Percentiles rank a stretch among this genome's conserved stretches.
Evolutionary conservation across 2,888 invertebrate species (phyloP).

Genomic region (Syrista parreyssii): DNA sequence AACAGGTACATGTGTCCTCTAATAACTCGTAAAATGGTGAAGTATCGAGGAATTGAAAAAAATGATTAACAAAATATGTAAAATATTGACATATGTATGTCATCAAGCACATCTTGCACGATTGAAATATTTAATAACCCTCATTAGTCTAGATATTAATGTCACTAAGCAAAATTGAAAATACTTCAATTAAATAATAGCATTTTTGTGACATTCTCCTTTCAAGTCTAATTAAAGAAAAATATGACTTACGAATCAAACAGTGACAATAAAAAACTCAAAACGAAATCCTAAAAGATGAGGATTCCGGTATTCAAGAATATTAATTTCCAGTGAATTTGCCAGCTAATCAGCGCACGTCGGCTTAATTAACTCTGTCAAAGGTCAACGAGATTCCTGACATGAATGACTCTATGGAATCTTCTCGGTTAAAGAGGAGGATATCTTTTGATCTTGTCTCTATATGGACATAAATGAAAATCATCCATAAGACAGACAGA

Average conservation of each 20-base stretch:
- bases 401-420: background rate
- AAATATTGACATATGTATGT: no score
- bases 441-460: background rate
- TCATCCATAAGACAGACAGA: background rate
- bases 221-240: no score
- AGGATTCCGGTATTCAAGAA: background rate
- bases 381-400: constrained; percentile 3
- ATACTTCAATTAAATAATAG: background rate
- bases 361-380: background rate
- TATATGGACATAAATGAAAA: background rate
- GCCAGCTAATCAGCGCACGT: background rate
- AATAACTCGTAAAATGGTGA: no score
- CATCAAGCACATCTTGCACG: background rate
- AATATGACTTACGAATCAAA: no score
- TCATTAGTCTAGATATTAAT: background rate
- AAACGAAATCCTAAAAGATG: background rate
- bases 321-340: background rate
- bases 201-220: background rate
- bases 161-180: background rate
- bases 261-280: background rate
- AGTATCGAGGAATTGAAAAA: background rate
- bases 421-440: background rate
- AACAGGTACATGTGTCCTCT: no score
- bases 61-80: no score
- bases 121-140: background rate